Conservation (phyloP, 2,113 vertebrate genomes). For the Erythrocebus patas region DNA sequence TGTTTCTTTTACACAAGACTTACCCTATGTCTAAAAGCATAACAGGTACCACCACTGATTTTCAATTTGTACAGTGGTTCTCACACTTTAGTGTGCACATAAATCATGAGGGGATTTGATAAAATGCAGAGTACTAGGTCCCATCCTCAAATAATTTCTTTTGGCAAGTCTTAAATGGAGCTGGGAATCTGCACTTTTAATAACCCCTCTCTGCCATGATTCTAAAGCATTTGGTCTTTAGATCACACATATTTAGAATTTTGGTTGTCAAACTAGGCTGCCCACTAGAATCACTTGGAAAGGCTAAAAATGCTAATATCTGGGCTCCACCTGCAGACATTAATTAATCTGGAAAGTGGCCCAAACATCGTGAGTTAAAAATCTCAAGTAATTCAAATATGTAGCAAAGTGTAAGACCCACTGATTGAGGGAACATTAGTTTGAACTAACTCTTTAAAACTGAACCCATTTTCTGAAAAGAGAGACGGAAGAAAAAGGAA, state of each 20-base stretch:
- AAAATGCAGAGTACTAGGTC: not conserved
- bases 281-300: not conserved
- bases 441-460: slow-evolving; percentile 50
- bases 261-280: not conserved
- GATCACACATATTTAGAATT: not conserved
- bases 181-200: not conserved
- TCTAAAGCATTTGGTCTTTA: not conserved
- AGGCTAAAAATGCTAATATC: not conserved
- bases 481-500: not conserved
- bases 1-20: not conserved
- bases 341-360: not conserved
- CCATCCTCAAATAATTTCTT: not conserved
- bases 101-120: not conserved
- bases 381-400: not conserved
- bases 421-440: not conserved
- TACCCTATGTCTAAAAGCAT: not conserved
- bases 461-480: slow-evolving; percentile 43
- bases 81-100: not conserved
- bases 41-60: not conserved
- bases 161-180: not conserved
- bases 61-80: not conserved
- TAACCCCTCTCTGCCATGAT: not conserved
- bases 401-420: not conserved
- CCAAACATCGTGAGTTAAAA: not conserved
- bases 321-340: not conserved